Evolutionary conservation across 2,888 invertebrate species (phyloP).

Genomic region (Agrenia bidenticulata): DNA sequence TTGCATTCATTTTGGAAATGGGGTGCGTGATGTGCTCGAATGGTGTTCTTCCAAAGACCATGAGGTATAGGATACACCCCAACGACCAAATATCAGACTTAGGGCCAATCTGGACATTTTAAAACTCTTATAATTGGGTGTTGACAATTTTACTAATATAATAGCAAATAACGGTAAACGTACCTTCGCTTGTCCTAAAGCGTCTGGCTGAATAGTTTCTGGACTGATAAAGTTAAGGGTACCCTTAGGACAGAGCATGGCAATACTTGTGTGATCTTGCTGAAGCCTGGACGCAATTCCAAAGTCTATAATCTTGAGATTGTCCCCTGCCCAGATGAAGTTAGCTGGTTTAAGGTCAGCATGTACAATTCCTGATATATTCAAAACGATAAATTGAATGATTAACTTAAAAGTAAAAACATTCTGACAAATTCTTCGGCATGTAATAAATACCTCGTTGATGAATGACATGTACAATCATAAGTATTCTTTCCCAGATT

Average conservation of each 20-base stretch:
- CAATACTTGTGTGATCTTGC: constrained; percentile 83
- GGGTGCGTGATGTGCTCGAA: constrained; percentile 77
- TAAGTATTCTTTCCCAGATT: constrained; percentile 86
- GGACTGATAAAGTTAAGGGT: constrained; percentile 96
- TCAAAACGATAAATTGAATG: background rate
- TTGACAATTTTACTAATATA: too few species aligned
- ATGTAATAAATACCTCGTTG: constrained; percentile 66
- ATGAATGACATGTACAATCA: constrained; percentile 87
- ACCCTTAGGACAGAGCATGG: constrained; percentile 78
- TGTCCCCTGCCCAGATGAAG: constrained; percentile 81
- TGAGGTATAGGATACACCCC: constrained; percentile 91
- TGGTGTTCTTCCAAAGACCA: constrained; percentile 87
- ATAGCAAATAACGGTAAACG: too few species aligned
- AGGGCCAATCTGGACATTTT: constrained; percentile 69
- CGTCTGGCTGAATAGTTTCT: constrained; percentile 67
- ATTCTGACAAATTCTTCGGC: background rate
- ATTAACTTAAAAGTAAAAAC: background rate
- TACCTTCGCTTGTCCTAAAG: constrained; percentile 54
- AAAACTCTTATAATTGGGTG: too few species aligned
- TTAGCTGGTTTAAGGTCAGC: constrained; percentile 96
- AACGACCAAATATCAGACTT: constrained; percentile 97
- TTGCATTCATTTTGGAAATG: constrained; percentile 74
- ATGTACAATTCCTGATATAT: constrained; percentile 79
- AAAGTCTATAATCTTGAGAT: constrained; percentile 93
- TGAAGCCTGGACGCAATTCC: constrained; percentile 89